phyloP scores from a whole-genome alignment of 1,140 invertebrate genomes.

The Drosophila asahinai region DNA sequence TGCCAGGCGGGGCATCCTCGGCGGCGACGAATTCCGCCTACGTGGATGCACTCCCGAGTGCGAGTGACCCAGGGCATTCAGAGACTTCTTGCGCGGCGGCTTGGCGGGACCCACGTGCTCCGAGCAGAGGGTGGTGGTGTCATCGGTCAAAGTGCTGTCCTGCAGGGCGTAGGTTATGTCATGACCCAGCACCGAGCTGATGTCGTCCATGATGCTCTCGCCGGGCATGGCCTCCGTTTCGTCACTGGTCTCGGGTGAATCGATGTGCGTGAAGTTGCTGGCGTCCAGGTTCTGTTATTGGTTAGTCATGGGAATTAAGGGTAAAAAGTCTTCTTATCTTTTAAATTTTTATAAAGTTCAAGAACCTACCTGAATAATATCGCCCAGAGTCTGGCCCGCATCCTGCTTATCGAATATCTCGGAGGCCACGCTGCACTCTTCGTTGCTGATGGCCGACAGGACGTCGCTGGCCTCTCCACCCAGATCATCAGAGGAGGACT shows the following conservation, averaged over 20 bases:
- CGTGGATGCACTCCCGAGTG: slow-evolving; percentile 70
- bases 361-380: slow-evolving; percentile 75
- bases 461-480: slow-evolving; percentile 86
- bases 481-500: slow-evolving; percentile 76
- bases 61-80: slow-evolving; percentile 60
- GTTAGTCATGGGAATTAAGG: no score
- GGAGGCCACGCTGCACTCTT: slow-evolving; percentile 89
- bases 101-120: slow-evolving; percentile 81
- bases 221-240: slow-evolving; percentile 90
- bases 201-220: slow-evolving; percentile 91
- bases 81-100: slow-evolving; percentile 69
- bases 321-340: no score
- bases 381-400: slow-evolving; percentile 65
- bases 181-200: slow-evolving; percentile 90
- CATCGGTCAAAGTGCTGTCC: slow-evolving; percentile 89
- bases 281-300: slow-evolving; percentile 71
- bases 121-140: slow-evolving; percentile 88
- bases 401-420: slow-evolving; percentile 87
- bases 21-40: slow-evolving; percentile 85
- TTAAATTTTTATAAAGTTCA: no score
- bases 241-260: slow-evolving; percentile 92
- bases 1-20: slow-evolving; percentile 49
- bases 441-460: slow-evolving; percentile 89
- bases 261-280: slow-evolving; percentile 90
- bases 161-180: slow-evolving; percentile 88